Base-by-base conservation (phyloP, 1,140 invertebrate genomes). In the Leguminivora glycinivorella region DNA sequence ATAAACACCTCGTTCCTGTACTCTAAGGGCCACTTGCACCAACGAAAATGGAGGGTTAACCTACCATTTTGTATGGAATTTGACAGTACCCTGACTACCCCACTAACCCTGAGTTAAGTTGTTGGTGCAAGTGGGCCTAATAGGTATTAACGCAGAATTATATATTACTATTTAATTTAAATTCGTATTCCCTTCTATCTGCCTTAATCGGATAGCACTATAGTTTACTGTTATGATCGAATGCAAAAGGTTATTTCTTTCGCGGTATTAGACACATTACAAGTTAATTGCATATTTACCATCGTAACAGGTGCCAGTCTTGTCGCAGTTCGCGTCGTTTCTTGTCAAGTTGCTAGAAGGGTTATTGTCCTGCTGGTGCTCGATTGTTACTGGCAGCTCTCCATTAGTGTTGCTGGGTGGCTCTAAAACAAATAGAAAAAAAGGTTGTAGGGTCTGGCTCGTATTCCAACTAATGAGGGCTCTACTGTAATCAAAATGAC, bases 291-390 rank as follows among this genome's bases (percentile, higher is more conserved):
- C 12, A 56, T 63, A 74, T 71, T 83, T 84, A 98, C 97, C 97
- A 91, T 98, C 97, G 80, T 98, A 98, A 83, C 98, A 98, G 68
- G 97, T 98, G 81, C 97, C 98, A 34, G 97, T 98, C 81, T 97
- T 97, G 89, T 98, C 97, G 83, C 98, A 98, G 89, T 98, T 98
- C 14, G 96, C 95, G 78, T 96, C 96, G 74, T 94, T 94, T 78
- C 95, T 93, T 1, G 95, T 95, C 68, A 96, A 81, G 79, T 96
- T 96, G 80, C 94, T 96, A 5, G 83, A 76, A 70, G 95, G 76
- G 47, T 91, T 93, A 5, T 94, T 92, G 83, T 96, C 95, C 85
- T 96, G 94, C 25, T 94, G 94, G 12, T 95, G 94, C 69, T 96
- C 95, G 81, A 96, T 93, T 1, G 94, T 94, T 1, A 96, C 93